Base-by-base conservation (phyloP, 2,113 vertebrate species). In the Promerops cafer region DNA sequence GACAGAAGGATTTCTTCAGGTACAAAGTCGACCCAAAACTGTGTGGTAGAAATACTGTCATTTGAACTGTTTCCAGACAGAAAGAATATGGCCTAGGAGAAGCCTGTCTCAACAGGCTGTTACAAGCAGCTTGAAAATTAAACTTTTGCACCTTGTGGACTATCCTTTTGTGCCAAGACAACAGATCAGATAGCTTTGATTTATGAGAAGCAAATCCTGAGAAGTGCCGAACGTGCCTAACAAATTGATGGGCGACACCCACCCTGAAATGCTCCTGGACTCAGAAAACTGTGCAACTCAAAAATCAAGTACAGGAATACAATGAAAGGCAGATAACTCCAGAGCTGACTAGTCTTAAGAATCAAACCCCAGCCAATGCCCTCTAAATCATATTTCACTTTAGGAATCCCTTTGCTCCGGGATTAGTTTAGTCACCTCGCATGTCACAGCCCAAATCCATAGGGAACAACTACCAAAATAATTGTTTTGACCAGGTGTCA, bases 401-500 rank as follows among this genome's bases (percentile, higher is more conserved):
- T 68, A 92, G 79, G 90, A 96, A 96, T 96, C 71, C 72, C 64
- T 92, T 92, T 92, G 40, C 88, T 97, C 72, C 68, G 12, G 76
- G 92, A 96, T 96, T 90, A 90, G 64, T 93, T 93, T 70, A 83
- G 90, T 86, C 56, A 83, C 90, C 68, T 90, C 26, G 7, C 59
- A 60, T 90, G 91, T 90, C 94, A 93, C 60, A 89, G 76, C 37
- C 44, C 44, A 96, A 93, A 92, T 71, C 90, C 6, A 0, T 30
- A 89, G 90, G 79, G 76, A 93, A 75, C 76, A 75, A 78, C 85
- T 88, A 96, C 85, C 50, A 92, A 95, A 96, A 96, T 92, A 94
- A 97, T 97, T 93, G 94, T 96, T 96, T 96, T 96, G 96, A 96
- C 88, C 96, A 96, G 60, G 79, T 92, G 87, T 88, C 95, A 92